Percentiles rank a stretch among this genome's conserved stretches.
phyloP scores from a whole-genome alignment of 1,140 invertebrate species.

The Bombus balteatus region DNA sequence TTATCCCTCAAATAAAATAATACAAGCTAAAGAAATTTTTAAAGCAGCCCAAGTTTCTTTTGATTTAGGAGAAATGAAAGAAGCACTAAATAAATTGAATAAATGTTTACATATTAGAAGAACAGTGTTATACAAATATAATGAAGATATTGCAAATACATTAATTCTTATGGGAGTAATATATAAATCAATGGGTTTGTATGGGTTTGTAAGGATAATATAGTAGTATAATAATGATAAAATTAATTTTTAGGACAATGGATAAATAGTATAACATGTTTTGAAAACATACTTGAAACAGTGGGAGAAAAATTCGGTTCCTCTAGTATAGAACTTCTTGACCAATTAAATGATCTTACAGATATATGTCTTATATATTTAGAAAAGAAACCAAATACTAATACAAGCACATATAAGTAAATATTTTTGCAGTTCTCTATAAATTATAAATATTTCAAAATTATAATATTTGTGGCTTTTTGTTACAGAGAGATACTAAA shows the following conservation, averaged over 20 bases:
- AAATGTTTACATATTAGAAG: slow-evolving; percentile 79
- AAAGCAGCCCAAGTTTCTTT: slow-evolving; percentile 59
- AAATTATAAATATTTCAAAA: slow-evolving; percentile 29
- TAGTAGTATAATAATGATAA: background rate
- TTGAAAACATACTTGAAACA: slow-evolving; percentile 80
- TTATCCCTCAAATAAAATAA: slow-evolving; percentile 67
- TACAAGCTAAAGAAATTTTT: slow-evolving; percentile 79
- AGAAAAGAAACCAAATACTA: slow-evolving; percentile 61
- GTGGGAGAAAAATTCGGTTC: slow-evolving; percentile 83
- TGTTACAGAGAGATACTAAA: slow-evolving; percentile 68
- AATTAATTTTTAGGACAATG: slow-evolving; percentile 74
- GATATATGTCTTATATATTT: slow-evolving; percentile 77
- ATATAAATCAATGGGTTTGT: slow-evolving; percentile 80
- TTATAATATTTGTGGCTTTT: slow-evolving; percentile 9
- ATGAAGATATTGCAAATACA: slow-evolving; percentile 80
- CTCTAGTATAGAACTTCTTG: slow-evolving; percentile 84
- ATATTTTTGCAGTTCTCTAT: slow-evolving; percentile 34
- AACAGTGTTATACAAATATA: slow-evolving; percentile 81
- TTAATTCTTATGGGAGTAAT: slow-evolving; percentile 83
- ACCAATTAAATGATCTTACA: slow-evolving; percentile 83
- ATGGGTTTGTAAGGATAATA: background rate
- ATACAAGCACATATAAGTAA: slow-evolving; percentile 73
- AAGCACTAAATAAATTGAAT: slow-evolving; percentile 72
- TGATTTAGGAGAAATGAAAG: slow-evolving; percentile 54
- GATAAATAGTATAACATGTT: slow-evolving; percentile 78